Base-by-base conservation (phyloP, 1,140 invertebrate genomes). In the Procambarus virginalis region DNA sequence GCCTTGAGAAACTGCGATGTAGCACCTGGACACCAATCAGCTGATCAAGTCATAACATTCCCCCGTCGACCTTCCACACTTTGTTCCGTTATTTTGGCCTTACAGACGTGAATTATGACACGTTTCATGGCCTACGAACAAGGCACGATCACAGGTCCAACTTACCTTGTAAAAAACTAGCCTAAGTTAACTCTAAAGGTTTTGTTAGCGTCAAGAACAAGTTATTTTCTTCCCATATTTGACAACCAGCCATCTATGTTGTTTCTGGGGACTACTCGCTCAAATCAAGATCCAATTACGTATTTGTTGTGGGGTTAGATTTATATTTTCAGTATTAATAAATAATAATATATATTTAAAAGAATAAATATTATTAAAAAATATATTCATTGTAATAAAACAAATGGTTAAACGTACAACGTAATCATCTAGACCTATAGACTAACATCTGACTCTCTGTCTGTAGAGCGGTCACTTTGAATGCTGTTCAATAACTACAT, bases 121-220 rank as follows among this genome's bases (percentile, higher is more conserved):
- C 0, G 5, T 34, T 34, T 34, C 4, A 73, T 6, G 5, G 34
- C 68, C 8, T 2, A 73, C 2, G 14, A 9, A 10, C 68, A 17
- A 20, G n/a, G 22, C 22, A 34, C 2, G 5, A 34, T 34, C n/a
- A 34, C 2, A 9, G 20, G 68, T 22, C 8, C 22, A n/a, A 73
- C 68, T 73, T 73, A 73, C 68, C 68, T 22, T 73, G 34, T 34
- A 73, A 45, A 73, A 73, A 73, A 73, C 68, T 73, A 73, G 3
- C 8, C 68, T 73, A 73, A 34, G 22, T 73, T 34, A 34, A 73
- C 5, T 6, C 68, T 73, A 73, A 22, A 73, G 68, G 22, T 6
- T 34, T 73, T 2, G n/a, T 34, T 34, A 20, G 34, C 20, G 22
- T 4, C n/a, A 34, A 73, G 34, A 73, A 34, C 20, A 73, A 73